Conservation (phyloP, 2,888 invertebrate genomes). For the Barypeithes pellucidus region DNA sequence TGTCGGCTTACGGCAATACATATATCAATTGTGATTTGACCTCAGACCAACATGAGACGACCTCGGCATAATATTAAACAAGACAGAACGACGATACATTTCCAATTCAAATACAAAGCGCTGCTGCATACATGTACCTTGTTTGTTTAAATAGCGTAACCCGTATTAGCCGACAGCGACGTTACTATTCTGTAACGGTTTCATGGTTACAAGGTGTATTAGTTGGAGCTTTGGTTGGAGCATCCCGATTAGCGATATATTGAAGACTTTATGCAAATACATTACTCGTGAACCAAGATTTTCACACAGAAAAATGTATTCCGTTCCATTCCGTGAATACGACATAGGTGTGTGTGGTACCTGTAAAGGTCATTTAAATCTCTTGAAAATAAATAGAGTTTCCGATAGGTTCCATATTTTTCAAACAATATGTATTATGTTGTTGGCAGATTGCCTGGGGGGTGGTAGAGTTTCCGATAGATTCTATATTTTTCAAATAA, state of each 20-base stretch:
- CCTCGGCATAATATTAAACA: conserved; percentile 41
- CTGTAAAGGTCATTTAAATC: no score
- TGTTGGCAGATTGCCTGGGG: no score
- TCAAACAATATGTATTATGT: no score
- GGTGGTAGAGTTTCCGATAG: no score
- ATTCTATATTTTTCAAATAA: no score
- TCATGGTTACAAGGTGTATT: conserved; percentile 1
- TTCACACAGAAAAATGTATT: no score
- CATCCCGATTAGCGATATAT: not conserved
- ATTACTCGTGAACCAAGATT: no score
- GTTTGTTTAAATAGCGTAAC: conserved; percentile 48
- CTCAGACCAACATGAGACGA: conserved; percentile 46
- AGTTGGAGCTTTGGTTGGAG: not conserved
- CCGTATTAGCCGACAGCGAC: conserved; percentile 25
- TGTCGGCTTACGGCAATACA: conserved; percentile 19
- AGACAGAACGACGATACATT: conserved; percentile 39
- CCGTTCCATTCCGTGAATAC: no score
- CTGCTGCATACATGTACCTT: conserved; percentile 48
- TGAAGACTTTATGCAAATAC: no score
- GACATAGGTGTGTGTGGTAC: no score
- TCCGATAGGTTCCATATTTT: no score
- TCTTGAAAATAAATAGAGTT: no score
- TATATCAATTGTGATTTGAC: conserved; percentile 48
- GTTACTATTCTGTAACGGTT: conserved; percentile 20
- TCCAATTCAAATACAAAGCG: conserved; percentile 48